Evolutionary conservation across 2,888 invertebrate genomes (phyloP).

Genomic region (Netelia fuscicornis): DNA sequence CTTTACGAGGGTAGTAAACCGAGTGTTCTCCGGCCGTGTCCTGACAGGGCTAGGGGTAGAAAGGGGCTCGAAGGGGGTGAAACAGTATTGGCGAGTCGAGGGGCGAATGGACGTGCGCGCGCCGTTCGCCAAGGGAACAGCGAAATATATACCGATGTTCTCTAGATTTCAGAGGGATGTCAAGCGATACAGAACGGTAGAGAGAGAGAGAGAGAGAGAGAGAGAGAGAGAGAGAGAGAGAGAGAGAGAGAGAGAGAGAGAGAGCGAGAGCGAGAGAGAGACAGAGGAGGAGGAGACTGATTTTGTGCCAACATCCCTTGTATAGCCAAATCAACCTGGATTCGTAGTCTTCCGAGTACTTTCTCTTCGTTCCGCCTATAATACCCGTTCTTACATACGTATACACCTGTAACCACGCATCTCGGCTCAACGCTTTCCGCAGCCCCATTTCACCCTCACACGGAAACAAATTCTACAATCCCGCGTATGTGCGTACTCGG

Average conservation of each 20-base stretch:
- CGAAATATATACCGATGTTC: slow-evolving; percentile 22
- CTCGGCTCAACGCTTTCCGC: background rate
- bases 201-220: slow-evolving; percentile 31
- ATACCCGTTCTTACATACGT: slow-evolving; percentile 10
- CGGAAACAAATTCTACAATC: slow-evolving; percentile 24
- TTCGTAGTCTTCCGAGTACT: slow-evolving; percentile 47
- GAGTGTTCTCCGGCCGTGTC: slow-evolving; percentile 57
- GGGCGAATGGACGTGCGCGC: slow-evolving; percentile 51
- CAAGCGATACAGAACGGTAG: slow-evolving; percentile 22
- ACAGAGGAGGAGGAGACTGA: slow-evolving; percentile 22
- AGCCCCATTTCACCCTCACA: slow-evolving; percentile 20
- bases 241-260: slow-evolving; percentile 37
- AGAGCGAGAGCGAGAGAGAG: slow-evolving; percentile 34
- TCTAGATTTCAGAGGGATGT: slow-evolving; percentile 44
- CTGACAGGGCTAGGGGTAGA: slow-evolving; percentile 6
- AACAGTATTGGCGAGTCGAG: slow-evolving; percentile 32
- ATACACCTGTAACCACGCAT: slow-evolving; percentile 24
- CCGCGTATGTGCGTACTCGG: slow-evolving; percentile 5
- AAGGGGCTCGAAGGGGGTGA: slow-evolving; percentile 4
- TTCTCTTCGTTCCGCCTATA: background rate
- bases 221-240: slow-evolving; percentile 27
- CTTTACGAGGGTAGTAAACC: slow-evolving; percentile 68
- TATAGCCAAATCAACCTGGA: slow-evolving; percentile 47
- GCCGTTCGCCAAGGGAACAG: slow-evolving; percentile 26
- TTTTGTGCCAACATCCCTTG: slow-evolving; percentile 35